phyloP scores from a whole-genome alignment of 1,140 invertebrate genomes.

The Luehdorfia chinensis region DNA sequence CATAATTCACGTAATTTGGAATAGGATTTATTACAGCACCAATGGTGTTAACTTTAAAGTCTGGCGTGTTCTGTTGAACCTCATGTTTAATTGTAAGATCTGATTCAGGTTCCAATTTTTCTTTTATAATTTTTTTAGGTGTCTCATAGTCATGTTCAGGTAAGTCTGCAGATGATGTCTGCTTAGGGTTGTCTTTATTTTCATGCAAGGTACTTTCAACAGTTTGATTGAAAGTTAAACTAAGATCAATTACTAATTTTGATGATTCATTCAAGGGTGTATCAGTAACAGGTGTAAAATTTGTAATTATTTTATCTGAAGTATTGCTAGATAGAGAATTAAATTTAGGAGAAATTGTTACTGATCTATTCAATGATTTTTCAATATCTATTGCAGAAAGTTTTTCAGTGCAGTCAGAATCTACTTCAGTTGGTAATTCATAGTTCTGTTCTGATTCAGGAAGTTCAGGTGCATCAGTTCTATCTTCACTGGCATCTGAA shows the following conservation, averaged over 20 bases:
- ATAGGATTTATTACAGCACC: slow-evolving; percentile 31
- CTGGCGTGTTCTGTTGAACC: slow-evolving; percentile 29
- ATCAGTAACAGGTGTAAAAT: slow-evolving; percentile 30
- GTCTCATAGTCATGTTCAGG: slow-evolving; percentile 53
- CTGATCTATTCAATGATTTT: slow-evolving; percentile 17
- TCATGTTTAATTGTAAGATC: slow-evolving; percentile 20
- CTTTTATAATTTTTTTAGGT: slow-evolving; percentile 17
- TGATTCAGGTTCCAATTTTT: slow-evolving; percentile 16
- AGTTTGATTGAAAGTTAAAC: slow-evolving; percentile 47
- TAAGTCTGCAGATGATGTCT: slow-evolving; percentile 32
- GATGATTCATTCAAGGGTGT: slow-evolving; percentile 35
- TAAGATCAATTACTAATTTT: slow-evolving; percentile 56
- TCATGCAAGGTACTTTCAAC: slow-evolving; percentile 29
- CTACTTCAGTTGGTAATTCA: slow-evolving; percentile 30
- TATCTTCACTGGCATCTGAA: slow-evolving; percentile 45
- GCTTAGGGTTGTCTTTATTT: slow-evolving; percentile 22
- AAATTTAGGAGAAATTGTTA: slow-evolving; percentile 14
- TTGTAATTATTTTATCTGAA: slow-evolving; percentile 28
- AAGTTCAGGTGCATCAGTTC: slow-evolving; percentile 57
- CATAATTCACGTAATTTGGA: slow-evolving; percentile 32
- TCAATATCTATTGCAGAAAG: slow-evolving; percentile 1
- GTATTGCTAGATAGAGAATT: slow-evolving; percentile 21
- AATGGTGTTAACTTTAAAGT: slow-evolving; percentile 37
- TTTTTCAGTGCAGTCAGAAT: slow-evolving; percentile 24
- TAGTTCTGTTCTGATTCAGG: slow-evolving; percentile 48